Base-by-base conservation (phyloP, 2,113 vertebrate genomes). In the Triplophysa siluroides region DNA sequence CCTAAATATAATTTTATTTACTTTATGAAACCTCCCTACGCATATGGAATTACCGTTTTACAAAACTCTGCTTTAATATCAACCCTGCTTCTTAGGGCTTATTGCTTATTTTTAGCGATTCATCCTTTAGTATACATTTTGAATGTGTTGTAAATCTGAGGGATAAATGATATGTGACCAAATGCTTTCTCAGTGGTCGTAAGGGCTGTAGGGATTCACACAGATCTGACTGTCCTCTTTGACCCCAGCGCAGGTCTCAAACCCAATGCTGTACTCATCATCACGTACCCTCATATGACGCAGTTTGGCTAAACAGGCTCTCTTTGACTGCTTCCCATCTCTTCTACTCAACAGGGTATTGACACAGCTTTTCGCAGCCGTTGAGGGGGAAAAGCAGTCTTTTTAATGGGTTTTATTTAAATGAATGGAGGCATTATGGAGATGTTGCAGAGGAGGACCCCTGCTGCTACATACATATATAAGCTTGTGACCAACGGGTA, bases 361-460 rank as follows among this genome's bases (percentile, higher is more conserved):
- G 86, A 88, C 88, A 89, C 84, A 87, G 86, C 67, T 87, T 84
- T 87, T 87, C 79, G 77, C 83, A 78, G 87, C 84, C 78, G 85
- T 89, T 74, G 83, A 85, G 63, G 77, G 61, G 76, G 72, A 83
- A 84, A n/a, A 82, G 84, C 67, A 74, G 74, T 68, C 76, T 81
- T 85, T 82, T 83, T 80, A 83, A 83, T 80, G 76, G 83, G 74
- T 58, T 83, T 78, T 50, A 33, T 83, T 79, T 81, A 85, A 78
- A 88, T 91, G 87, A 91, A 91, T 86, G 72, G 83, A 26, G n/a
- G 76, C 85, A 87, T 92, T 90, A 90, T 91, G 78, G 77, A 62
- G 74, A 75, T 78, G 50, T 23, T 50, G 43, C 71, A 79, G 73
- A n/a, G 24, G 43, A 65, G 52, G 64, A 70, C 68, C 60, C 60